phyloP scores from a whole-genome alignment of 2,888 invertebrate species.

The Euzetes globulus region DNA sequence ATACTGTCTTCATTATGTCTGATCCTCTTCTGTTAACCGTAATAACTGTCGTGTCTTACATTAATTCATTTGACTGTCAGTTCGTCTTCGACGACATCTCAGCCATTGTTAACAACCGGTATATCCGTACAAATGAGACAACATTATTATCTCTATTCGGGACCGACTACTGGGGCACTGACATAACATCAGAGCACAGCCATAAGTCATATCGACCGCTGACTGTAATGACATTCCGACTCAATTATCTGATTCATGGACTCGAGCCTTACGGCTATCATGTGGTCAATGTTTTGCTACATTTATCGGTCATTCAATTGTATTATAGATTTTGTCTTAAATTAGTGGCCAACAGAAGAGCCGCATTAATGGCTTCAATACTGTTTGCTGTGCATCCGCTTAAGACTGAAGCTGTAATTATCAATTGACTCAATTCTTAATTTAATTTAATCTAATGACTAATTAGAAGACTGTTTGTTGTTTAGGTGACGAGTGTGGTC shows the following conservation, averaged over 20 bases:
- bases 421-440: not conserved
- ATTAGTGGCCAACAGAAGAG: conserved; percentile 42
- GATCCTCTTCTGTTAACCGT: conserved; percentile 26
- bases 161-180: conserved; percentile 98
- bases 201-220: conserved; percentile 95
- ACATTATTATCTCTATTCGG: conserved; percentile 72
- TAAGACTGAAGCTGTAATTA: conserved; percentile 81
- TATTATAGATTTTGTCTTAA: conserved; percentile 68
- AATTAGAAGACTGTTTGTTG: no score
- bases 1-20: not conserved
- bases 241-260: conserved; percentile 64
- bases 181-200: conserved; percentile 80
- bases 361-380: conserved; percentile 61
- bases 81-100: conserved; percentile 89
- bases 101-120: conserved; percentile 54
- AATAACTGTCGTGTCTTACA: conserved; percentile 53
- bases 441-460: not conserved
- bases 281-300: conserved; percentile 73
- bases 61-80: conserved; percentile 84
- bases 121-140: conserved; percentile 86
- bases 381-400: conserved; percentile 94
- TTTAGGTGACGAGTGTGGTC: conserved; percentile 76
- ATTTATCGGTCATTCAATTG: conserved; percentile 72
- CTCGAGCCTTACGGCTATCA: conserved; percentile 77
- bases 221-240: conserved; percentile 76